Percentiles rank a stretch among this genome's conserved stretches.
phyloP scores from a whole-genome alignment of 2,113 vertebrate species.

The Epinephelus cyanopodus region DNA sequence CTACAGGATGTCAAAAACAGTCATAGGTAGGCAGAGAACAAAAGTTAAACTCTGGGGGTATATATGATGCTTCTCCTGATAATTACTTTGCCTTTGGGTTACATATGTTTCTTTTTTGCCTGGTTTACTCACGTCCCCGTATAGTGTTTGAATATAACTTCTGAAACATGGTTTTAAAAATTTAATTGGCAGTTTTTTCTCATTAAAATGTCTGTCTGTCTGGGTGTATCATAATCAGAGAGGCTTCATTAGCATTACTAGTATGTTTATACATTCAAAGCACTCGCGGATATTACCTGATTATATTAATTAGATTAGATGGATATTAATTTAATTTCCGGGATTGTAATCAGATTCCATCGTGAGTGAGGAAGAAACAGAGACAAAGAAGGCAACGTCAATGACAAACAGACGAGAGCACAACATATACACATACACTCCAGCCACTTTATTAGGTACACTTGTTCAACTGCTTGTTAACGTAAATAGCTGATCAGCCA shows the following conservation, averaged over 20 bases:
- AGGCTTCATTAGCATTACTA: background rate
- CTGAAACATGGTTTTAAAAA: background rate
- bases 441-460: too few species aligned
- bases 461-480: too few species aligned
- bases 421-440: background rate
- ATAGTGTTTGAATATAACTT: background rate
- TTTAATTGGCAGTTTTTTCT: background rate
- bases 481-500: too few species aligned
- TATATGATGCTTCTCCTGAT: background rate
- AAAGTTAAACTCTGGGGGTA: background rate
- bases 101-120: background rate
- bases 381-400: background rate
- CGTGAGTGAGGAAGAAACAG: background rate
- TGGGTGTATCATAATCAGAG: background rate
- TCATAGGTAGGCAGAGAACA: background rate
- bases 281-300: conserved; percentile 18
- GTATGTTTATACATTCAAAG: background rate
- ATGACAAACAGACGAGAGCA: background rate
- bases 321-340: conserved; percentile 9
- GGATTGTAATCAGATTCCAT: background rate
- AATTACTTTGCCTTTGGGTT: background rate
- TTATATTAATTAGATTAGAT: background rate
- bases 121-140: background rate
- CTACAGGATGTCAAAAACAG: background rate
- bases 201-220: too few species aligned